Evolutionary conservation across 2,113 vertebrate genomes (phyloP).

Genomic region (Pituophis catenifer): DNA sequence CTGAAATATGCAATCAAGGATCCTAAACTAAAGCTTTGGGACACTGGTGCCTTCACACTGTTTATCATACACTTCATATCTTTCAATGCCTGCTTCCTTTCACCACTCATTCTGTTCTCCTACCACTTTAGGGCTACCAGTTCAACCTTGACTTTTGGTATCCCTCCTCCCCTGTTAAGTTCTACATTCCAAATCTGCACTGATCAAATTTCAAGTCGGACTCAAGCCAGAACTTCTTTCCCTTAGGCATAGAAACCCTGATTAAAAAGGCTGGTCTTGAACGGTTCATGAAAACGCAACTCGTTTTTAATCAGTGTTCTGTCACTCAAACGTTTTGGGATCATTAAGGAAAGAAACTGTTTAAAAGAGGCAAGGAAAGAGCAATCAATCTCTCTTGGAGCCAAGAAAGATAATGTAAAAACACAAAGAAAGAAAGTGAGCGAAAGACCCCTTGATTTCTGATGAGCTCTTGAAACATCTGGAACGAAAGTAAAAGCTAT

Average conservation of each 20-base stretch:
- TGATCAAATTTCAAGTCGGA: conserved; percentile 20
- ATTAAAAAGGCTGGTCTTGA: conserved; percentile 20
- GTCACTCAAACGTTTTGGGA: conserved; percentile 57
- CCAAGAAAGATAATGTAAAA: conserved; percentile 34
- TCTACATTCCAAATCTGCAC: conserved; percentile 20
- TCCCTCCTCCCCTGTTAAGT: not conserved
- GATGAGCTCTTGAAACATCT: conserved; percentile 28
- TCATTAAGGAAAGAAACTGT: conserved; percentile 30
- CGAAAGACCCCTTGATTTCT: conserved; percentile 25
- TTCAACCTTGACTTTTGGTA: not conserved
- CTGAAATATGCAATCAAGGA: not conserved
- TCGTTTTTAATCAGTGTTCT: conserved; percentile 58
- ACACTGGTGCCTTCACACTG: not conserved
- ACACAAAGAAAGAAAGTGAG: not conserved
- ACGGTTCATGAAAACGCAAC: conserved; percentile 44
- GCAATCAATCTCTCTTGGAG: conserved; percentile 38
- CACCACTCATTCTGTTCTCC: not conserved
- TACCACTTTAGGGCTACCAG: not conserved
- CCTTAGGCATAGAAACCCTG: conserved; percentile 66
- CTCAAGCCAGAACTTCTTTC: conserved; percentile 22
- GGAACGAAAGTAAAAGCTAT: not conserved
- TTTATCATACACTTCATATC: not conserved
- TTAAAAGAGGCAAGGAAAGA: not conserved
- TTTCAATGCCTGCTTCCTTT: not conserved
- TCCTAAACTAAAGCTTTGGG: not conserved